Base-by-base conservation (phyloP, 2,113 vertebrate species). In the Tenebrosternarchus preto region DNA sequence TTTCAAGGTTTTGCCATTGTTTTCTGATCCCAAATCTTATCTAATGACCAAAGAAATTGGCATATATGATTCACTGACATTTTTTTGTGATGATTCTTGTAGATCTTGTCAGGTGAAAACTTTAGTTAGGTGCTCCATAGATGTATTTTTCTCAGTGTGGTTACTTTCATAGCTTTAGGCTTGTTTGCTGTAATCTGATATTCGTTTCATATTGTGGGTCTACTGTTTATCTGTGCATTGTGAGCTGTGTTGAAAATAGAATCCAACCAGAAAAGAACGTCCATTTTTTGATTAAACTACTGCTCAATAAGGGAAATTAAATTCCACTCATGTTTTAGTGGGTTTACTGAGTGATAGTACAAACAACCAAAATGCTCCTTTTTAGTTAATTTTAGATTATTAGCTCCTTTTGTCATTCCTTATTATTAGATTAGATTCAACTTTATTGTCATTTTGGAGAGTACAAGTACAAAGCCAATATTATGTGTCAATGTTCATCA, bases 121-220 rank as follows among this genome's bases (percentile, higher is more conserved):
- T 33, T 1, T 17, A 31, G 63, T 29, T 12, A 15, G 24, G 63
- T 19, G 5, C 5, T 31, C 4, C 15, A 6, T 6, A 8, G 29
- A 33, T 1, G 20, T 33, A n/a, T 67, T 36, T 59, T 33, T 36
- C 29, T 67, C 29, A 39, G n/a, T 68, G 20, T 36, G 64, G 33
- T 68, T 68, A 68, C 36, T 39, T 68, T 68, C 33, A 39, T 36
- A 68, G 64, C 64, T 68, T 68, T 68, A 22, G 39, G 17, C 31
- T 68, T 68, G 64, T 68, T 68, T 68, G 33, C 36, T 68, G 63
- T 66, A 27, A 66, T 66, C 27, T 29, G 64, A 68, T 39, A 36
- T 39, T 19, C 4, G 17, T 68, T 68, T 68, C 64, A 68, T 11
- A 68, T 68, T 39, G 17, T 39, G 64, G 64, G 33, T n/a, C 64